Base-by-base conservation (phyloP, 2,888 invertebrate species). In the Bombylius major region DNA sequence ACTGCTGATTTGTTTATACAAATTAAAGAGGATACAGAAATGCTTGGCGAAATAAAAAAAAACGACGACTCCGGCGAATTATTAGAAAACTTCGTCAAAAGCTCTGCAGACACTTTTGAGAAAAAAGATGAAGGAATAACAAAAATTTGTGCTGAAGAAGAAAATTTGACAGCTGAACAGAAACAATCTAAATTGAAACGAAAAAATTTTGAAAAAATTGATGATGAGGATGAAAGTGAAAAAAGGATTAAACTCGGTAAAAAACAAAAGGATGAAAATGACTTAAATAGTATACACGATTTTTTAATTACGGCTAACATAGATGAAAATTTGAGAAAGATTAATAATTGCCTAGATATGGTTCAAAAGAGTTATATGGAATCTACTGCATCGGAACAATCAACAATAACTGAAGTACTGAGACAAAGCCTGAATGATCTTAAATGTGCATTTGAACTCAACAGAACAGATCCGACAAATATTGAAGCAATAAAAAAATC, bases 41-140 rank as follows among this genome's bases (percentile, higher is more conserved):
- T 72, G 60, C 72, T 75, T 60, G 75, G 76, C 61, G 77, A 75
- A 60, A 76, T 76, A 4, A 71, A 73, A 61, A 77, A 77, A 47
- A 67, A 66, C 59, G 42, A 34, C 14, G 63, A 64, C 44, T 74
- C 70, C 68, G 74, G 71, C 60, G 64, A 60, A 13, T 61, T 75
- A 45, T 56, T 56, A 33, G 53, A 47, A 57, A 51, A 57, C 51
- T 54, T 54, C 51, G 54, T 34, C 50, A 42, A 57, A 54, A 50
- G 42, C 31, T 46, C 12, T 8, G 4, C 6, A 11, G 11, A 4
- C 39, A 42, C 11, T 42, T 42, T 11, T 11, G 12, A 42, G 8
- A 4, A 42, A 42, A 7, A 42, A 42, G 11, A 7, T 11, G 11
- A 42, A 8, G 39, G 11, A 11, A 42, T 11, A 47, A 42, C 34